Evolutionary conservation across 1,140 invertebrate genomes (phyloP).

Genomic region (Anthonomus grandis): DNA sequence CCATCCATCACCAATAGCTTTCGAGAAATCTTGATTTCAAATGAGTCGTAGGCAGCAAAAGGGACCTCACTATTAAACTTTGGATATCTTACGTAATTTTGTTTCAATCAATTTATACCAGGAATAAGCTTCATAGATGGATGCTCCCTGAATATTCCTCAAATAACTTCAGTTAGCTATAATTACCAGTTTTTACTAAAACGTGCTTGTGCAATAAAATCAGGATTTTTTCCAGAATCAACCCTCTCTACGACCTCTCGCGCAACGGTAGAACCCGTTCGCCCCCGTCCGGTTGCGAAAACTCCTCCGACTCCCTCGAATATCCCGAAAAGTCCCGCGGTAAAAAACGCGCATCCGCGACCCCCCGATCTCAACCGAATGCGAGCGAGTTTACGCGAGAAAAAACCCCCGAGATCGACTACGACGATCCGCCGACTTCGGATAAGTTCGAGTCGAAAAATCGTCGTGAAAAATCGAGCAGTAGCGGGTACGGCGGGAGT

Average conservation of each 20-base stretch:
- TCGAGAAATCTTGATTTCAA: no score
- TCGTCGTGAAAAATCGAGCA: constrained; percentile 35
- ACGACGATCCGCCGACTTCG: constrained; percentile 8
- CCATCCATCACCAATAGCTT: no score
- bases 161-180: no score
- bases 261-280: neutral
- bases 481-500: constrained; percentile 45
- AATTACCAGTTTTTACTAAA: no score
- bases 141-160: no score
- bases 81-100: no score
- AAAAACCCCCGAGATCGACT: constrained; percentile 30
- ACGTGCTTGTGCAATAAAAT: neutral
- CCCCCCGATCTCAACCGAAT: neutral
- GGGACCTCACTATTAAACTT: no score
- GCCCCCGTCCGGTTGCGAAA: constrained; percentile 4
- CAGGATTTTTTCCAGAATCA: constrained; percentile 29
- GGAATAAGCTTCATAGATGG: no score
- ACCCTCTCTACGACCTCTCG: constrained; percentile 32
- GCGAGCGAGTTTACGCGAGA: constrained; percentile 15
- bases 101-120: no score
- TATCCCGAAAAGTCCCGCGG: neutral
- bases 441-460: neutral
- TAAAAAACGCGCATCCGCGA: neutral
- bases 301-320: neutral
- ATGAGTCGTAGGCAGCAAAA: no score